phyloP scores from a whole-genome alignment of 2,888 invertebrate species.

The Tetragnatha montana region DNA sequence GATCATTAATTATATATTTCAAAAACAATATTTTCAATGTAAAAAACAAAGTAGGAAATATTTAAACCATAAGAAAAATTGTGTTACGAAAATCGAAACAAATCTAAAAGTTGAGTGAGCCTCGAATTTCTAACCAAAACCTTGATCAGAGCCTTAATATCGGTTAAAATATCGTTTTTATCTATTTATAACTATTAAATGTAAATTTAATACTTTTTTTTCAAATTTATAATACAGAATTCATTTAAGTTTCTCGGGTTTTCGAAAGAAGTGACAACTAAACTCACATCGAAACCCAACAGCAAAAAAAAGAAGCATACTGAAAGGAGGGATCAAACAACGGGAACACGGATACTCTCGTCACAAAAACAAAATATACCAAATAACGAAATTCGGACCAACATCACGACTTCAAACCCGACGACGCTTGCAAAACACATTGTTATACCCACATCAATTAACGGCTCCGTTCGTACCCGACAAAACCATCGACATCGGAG shows the following conservation, averaged over 20 bases:
- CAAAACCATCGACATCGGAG: constrained; percentile 21
- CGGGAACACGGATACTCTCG: background rate
- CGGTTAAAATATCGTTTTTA: too few relatives aligned
- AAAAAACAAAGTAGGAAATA: too few relatives aligned
- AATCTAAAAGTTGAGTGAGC: too few relatives aligned
- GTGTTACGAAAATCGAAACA: too few relatives aligned
- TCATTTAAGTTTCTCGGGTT: background rate
- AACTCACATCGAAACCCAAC: background rate
- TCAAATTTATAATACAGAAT: too few relatives aligned
- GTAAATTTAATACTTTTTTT: too few relatives aligned
- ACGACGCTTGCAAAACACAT: constrained; percentile 11
- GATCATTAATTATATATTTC: too few relatives aligned
- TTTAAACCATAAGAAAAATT: too few relatives aligned
- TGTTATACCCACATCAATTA: constrained; percentile 45
- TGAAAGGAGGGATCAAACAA: background rate
- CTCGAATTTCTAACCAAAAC: too few relatives aligned
- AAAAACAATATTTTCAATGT: too few relatives aligned
- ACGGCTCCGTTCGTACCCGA: constrained; percentile 35
- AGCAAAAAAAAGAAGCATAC: background rate
- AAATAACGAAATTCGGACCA: background rate
- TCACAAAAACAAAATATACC: background rate
- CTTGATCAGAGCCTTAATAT: too few relatives aligned
- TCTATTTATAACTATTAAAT: too few relatives aligned
- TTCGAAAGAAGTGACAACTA: background rate
- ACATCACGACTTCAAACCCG: background rate